Evolutionary conservation across 2,888 invertebrate species (phyloP).

Genomic region (Hoplodrina ambigua): DNA sequence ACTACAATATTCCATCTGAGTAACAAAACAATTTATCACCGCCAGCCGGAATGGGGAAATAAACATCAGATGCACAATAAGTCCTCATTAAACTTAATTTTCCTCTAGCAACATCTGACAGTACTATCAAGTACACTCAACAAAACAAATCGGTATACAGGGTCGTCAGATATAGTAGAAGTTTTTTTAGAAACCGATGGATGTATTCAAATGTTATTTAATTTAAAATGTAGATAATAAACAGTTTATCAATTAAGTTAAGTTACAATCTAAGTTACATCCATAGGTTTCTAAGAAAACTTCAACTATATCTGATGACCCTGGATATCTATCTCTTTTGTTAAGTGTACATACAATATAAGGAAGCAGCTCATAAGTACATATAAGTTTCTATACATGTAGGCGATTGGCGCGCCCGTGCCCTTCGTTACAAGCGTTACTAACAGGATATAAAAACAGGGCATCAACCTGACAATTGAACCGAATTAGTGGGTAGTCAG

Average conservation of each 20-base stretch:
- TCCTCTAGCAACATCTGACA: slow-evolving; percentile 28
- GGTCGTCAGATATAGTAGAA: too few species aligned
- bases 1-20: neutral
- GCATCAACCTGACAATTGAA: slow-evolving; percentile 73
- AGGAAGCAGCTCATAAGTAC: slow-evolving; percentile 35
- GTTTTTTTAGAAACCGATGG: too few species aligned
- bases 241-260: too few species aligned
- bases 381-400: slow-evolving; percentile 35
- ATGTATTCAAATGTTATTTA: too few species aligned
- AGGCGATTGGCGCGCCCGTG: slow-evolving; percentile 36
- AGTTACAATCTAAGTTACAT: too few species aligned
- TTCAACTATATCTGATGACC: too few species aligned
- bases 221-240: too few species aligned
- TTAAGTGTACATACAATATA: neutral
- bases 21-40: slow-evolving; percentile 8
- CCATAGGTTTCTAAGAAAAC: too few species aligned
- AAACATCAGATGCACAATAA: slow-evolving; percentile 5
- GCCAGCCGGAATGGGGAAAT: slow-evolving; percentile 11
- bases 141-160: too few species aligned
- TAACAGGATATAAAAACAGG: slow-evolving; percentile 67
- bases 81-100: slow-evolving; percentile 17
- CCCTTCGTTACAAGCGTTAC: slow-evolving; percentile 56
- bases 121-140: slow-evolving; percentile 13
- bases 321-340: too few species aligned
- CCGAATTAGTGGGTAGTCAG: slow-evolving; percentile 47